Evolutionary conservation across 1,140 invertebrate species (phyloP).

Genomic region (Caerostris darwini): DNA sequence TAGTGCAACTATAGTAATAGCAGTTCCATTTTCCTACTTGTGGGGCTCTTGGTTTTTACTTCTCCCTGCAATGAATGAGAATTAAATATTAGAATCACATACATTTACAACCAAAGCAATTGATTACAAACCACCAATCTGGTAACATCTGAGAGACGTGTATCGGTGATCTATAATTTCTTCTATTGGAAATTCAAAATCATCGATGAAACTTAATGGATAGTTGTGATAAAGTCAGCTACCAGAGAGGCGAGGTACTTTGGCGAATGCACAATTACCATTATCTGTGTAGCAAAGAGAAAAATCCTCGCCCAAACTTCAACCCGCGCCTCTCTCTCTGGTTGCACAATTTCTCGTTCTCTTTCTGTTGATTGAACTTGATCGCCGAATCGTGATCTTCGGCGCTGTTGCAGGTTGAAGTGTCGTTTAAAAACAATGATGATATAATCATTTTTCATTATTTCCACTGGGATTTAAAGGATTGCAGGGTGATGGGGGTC

Average conservation of each 20-base stretch:
- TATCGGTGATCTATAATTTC: not conserved
- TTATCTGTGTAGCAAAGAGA: not conserved
- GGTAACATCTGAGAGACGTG: not conserved
- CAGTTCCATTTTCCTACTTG: no score
- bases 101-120: no score
- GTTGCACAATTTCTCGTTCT: not conserved
- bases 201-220: not conserved
- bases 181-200: not conserved
- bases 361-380: constrained; percentile 9
- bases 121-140: no score
- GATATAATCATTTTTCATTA: constrained; percentile 40
- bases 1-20: no score
- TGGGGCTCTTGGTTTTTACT: no score
- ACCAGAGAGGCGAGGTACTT: not conserved
- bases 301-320: not conserved
- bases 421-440: constrained; percentile 31
- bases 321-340: not conserved
- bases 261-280: not conserved
- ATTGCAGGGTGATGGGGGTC: constrained; percentile 6
- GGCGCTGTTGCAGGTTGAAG: not conserved
- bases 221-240: constrained; percentile 12
- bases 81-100: no score
- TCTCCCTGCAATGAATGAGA: no score
- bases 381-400: not conserved
- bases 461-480: constrained; percentile 26